Evolutionary conservation across 2,113 vertebrate species (phyloP).

Genomic region (Thomomys bottae): DNA sequence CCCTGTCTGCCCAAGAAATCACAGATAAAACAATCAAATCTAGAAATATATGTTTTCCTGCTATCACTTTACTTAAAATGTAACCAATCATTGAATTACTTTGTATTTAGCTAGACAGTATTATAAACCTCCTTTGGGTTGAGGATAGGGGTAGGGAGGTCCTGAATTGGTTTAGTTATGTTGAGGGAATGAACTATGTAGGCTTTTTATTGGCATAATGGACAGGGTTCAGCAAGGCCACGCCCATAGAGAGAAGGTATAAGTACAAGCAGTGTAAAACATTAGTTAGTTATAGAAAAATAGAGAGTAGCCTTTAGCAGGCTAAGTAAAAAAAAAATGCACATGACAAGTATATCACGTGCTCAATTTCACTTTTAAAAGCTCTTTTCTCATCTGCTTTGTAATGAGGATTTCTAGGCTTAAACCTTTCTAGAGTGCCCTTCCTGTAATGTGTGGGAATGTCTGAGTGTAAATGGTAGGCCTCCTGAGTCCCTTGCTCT

Average conservation of each 20-base stretch:
- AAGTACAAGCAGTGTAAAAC: not conserved
- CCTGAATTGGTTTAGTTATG: not conserved
- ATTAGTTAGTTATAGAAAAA: not conserved
- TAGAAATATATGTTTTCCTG: not conserved
- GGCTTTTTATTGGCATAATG: not conserved
- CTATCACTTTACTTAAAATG: not conserved
- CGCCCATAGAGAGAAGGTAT: too few species aligned
- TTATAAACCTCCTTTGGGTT: not conserved
- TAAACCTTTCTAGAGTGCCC: not conserved
- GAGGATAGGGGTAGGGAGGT: not conserved
- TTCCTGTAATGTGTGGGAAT: not conserved
- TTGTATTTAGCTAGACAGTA: not conserved
- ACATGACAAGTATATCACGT: not conserved
- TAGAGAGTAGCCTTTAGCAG: not conserved
- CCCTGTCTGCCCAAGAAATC: not conserved
- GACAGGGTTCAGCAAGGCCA: not conserved
- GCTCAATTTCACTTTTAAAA: slow-evolving; percentile 49
- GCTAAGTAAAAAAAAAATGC: not conserved
- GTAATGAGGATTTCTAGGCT: slow-evolving; percentile 17
- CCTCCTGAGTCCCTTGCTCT: not conserved
- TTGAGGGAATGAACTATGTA: not conserved
- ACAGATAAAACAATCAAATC: not conserved
- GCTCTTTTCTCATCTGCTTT: slow-evolving; percentile 13
- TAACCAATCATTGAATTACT: not conserved
- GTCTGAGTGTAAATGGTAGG: not conserved